Percentiles rank a stretch among this genome's conserved stretches.
These are phyloP conservation scores for Psittacula derbiana DNA, from an alignment of 2,797 vertebrate genomes.

Conservation along the genomic window DNA sequence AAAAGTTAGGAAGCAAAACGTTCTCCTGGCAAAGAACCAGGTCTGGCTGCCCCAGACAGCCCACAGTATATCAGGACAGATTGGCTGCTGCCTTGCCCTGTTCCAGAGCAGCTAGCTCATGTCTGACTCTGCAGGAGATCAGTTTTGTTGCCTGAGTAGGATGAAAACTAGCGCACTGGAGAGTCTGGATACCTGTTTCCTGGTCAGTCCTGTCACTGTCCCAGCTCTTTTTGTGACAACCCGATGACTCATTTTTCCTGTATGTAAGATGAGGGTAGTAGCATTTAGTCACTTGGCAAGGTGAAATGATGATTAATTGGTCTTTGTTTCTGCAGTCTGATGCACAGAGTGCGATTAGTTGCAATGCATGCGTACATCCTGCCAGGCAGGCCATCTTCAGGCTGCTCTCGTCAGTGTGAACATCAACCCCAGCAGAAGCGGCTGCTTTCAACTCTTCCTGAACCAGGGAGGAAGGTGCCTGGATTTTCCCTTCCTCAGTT, in stretches of 20 bases:
- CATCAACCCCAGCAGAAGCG: neutral
- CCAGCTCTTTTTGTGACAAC: neutral
- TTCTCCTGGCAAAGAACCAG: neutral
- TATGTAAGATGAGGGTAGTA: neutral
- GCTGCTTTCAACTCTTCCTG: neutral
- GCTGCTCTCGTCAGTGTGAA: neutral
- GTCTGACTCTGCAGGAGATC: neutral
- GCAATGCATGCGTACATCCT: neutral
- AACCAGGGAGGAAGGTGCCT: neutral
- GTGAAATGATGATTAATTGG: slow-evolving; percentile 5
- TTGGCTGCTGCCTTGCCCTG: neutral
- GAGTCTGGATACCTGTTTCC: neutral
- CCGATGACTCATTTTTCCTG: neutral
- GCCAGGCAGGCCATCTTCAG: fast-evolving
- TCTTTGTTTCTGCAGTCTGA: neutral
- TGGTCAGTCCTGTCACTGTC: neutral
- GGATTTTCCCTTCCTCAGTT: neutral
- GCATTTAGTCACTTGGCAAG: slow-evolving; percentile 4
- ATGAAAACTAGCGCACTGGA: neutral
- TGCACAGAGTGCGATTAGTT: neutral
- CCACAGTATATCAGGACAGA: neutral
- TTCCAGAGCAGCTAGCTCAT: neutral
- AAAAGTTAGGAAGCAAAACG: neutral
- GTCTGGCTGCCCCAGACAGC: neutral
- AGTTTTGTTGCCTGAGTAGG: neutral